These are phyloP conservation scores for Bergia sp. DNA, from an alignment of 92 coral and sea anemone genomes.

Conservation along the genomic window DNA sequence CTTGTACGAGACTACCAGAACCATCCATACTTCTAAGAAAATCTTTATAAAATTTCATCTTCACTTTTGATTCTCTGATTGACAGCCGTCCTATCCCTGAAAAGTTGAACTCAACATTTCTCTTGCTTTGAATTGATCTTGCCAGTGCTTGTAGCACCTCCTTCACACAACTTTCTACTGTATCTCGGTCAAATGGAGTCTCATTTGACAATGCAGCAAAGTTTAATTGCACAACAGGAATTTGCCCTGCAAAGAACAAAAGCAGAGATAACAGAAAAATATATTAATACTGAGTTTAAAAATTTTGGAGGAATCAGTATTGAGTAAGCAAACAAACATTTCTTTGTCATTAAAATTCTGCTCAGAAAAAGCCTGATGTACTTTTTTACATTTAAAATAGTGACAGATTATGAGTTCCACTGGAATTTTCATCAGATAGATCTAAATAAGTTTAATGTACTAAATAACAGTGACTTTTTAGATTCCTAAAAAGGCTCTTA, in stretches of 20 bases:
- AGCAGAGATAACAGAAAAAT: background rate
- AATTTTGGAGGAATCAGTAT: background rate
- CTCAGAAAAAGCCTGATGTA: background rate
- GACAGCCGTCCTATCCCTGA: conserved; percentile 95
- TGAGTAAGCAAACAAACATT: background rate
- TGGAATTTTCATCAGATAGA: background rate
- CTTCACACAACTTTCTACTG: conserved; percentile 96
- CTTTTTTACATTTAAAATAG: background rate
- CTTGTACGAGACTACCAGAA: conserved; percentile 88
- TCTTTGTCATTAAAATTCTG: background rate
- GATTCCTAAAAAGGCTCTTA: no score
- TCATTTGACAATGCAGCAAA: conserved; percentile 88
- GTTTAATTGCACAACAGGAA: conserved; percentile 91
- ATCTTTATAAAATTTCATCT: conserved; percentile 97
- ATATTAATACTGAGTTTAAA: background rate
- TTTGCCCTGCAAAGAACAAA: conserved; percentile 76
- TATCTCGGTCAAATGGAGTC: conserved; percentile 90
- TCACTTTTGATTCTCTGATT: conserved; percentile 90
- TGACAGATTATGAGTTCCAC: background rate
- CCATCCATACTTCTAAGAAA: conserved; percentile 93
- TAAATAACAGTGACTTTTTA: no score
- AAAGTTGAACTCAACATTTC: conserved; percentile 97
- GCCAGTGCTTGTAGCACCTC: conserved; percentile 95
- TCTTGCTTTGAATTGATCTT: conserved; percentile 86
- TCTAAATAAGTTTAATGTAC: no score